These are phyloP conservation scores for Limnephilus lunatus DNA, from an alignment of 2,888 invertebrate species.

Conservation along the genomic window DNA sequence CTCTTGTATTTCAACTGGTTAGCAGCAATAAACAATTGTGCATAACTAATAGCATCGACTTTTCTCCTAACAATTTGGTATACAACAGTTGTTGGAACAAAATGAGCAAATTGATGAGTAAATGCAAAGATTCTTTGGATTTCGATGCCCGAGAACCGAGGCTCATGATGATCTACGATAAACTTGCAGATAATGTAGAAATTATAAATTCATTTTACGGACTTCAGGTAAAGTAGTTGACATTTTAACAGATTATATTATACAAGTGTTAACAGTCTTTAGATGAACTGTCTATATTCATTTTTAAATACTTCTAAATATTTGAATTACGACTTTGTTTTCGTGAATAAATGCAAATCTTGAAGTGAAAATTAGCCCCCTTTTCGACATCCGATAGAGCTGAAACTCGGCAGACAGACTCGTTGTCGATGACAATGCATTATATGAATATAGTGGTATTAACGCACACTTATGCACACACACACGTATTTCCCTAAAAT, in stretches of 20 bases:
- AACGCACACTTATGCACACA: too few species aligned
- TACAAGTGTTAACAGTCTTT: too few species aligned
- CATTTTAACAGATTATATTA: neutral
- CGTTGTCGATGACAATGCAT: too few species aligned
- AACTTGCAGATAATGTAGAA: slow-evolving; percentile 5
- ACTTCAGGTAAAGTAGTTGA: slow-evolving; percentile 3
- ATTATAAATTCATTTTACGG: neutral
- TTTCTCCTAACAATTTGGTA: neutral
- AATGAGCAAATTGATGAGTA: neutral
- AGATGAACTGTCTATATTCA: too few species aligned
- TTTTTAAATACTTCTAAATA: too few species aligned
- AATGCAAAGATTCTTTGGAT: neutral
- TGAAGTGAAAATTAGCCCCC: too few species aligned
- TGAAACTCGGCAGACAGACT: too few species aligned
- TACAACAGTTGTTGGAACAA: neutral
- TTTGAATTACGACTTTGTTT: too few species aligned
- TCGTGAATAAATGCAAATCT: too few species aligned
- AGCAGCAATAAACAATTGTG: neutral
- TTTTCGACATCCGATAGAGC: too few species aligned
- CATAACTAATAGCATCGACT: neutral
- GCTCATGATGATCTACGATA: neutral
- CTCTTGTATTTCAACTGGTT: neutral
- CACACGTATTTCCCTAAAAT: too few species aligned
- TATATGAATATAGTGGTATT: too few species aligned
- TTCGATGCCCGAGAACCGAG: neutral